Conservation (phyloP, 2,113 vertebrate species). For the Acrocephalus kingi region DNA sequence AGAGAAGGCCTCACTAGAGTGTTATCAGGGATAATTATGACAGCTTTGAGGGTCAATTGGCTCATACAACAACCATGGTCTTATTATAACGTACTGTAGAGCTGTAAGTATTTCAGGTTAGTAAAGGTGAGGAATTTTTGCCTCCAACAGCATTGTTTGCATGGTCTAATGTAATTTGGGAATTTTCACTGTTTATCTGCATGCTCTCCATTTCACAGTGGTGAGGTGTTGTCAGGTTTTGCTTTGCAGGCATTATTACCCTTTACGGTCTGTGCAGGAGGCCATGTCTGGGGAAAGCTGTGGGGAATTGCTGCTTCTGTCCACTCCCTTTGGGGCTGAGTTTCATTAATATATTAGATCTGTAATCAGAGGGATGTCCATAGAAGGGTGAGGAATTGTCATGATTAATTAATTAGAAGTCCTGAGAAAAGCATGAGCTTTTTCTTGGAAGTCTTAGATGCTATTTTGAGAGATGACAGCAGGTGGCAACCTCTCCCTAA, state of each 20-base stretch:
- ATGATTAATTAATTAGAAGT: slow-evolving; percentile 2
- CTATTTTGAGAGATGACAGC: background rate
- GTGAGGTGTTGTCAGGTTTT: background rate
- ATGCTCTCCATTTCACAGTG: background rate
- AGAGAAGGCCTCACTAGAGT: background rate
- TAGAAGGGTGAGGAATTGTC: background rate
- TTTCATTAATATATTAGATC: background rate
- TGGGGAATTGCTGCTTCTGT: background rate
- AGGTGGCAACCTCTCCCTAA: slow-evolving; percentile 17
- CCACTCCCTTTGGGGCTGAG: background rate
- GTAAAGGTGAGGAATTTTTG: background rate
- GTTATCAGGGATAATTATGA: background rate
- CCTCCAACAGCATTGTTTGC: background rate
- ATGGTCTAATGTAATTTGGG: rapidly evolving
- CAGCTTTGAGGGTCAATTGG: background rate
- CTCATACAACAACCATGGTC: background rate
- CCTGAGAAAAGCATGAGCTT: background rate
- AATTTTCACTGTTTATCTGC: background rate
- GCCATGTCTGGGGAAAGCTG: background rate
- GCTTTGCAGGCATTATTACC: background rate
- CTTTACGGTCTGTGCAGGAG: background rate
- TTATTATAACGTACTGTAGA: background rate
- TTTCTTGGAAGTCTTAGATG: background rate
- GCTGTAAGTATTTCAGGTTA: background rate
- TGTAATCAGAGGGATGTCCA: background rate